Evolutionary conservation across 2,888 invertebrate genomes (phyloP).

Genomic region (Lasius platythorax): DNA sequence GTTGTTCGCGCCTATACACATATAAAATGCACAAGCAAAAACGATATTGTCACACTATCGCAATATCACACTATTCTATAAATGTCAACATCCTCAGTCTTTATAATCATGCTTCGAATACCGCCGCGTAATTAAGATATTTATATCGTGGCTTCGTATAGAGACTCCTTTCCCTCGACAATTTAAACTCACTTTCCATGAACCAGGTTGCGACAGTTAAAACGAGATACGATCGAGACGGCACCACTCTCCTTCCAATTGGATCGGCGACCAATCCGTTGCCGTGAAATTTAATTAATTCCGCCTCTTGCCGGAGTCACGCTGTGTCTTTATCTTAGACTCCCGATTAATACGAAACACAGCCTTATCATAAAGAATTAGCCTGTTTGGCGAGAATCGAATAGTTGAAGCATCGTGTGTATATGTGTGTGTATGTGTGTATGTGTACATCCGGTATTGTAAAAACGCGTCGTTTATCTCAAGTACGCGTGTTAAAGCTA

Average conservation of each 20-base stretch:
- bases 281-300: constrained; percentile 73
- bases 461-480: constrained; percentile 35
- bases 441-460: background rate
- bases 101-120: constrained; percentile 60
- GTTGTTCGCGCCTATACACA: background rate
- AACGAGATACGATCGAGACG: constrained; percentile 71
- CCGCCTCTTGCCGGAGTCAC: constrained; percentile 72
- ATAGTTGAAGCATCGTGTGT: constrained; percentile 3
- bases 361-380: constrained; percentile 73
- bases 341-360: constrained; percentile 73
- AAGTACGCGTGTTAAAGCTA: constrained; percentile 38
- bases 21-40: background rate
- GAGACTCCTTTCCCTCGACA: constrained; percentile 59
- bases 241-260: constrained; percentile 66
- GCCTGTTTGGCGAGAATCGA: constrained; percentile 67
- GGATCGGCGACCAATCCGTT: constrained; percentile 68
- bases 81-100: constrained; percentile 50
- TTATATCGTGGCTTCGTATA: constrained; percentile 58
- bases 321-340: constrained; percentile 70
- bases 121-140: constrained; percentile 70
- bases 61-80: background rate
- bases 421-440: background rate
- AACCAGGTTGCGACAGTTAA: constrained; percentile 68
- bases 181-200: constrained; percentile 68
- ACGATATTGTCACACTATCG: constrained; percentile 14